Base-by-base conservation (phyloP, 2,888 invertebrate genomes). In the Microchrysa polita region DNA sequence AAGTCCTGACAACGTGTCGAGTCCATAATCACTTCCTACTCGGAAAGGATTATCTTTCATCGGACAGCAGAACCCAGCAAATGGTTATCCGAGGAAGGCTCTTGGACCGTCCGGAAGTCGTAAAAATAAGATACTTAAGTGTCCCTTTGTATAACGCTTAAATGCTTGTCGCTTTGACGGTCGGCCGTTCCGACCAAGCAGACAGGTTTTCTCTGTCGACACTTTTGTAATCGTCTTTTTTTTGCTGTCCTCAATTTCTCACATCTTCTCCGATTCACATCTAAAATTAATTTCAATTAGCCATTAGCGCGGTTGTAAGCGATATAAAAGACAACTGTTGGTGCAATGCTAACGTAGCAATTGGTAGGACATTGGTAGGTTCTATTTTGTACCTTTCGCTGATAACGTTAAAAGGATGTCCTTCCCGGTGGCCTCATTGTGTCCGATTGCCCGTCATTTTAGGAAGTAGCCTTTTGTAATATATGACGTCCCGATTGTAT, bases 251-350 rank as follows among this genome's bases (percentile, higher is more conserved):
- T 10, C 14, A 34, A n/a, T 18, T 18, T 16, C 42, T 40, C 61
- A 40, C 61, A 16, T 18, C 61, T n/a, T n/a, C n/a, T 55, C 55
- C 20, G 55, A 60, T 14, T 40, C 40, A 10, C 61, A 34, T 63
- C 14, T 16, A 63, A 63, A 63, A 63, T 63, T 63, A 63, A 63
- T 63, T 63, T 63, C 61, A 63, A 63, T 63, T 63, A 63, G 61
- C 61, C 34, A 40, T 63, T 42, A 63, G 40, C 61, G 61, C 42
- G 16, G 61, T 63, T 40, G 42, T 34, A 23, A 20, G 40, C n/a
- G 61, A 63, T 42, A 40, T 63, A 40, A 63, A 63, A 20, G 61
- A 63, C 61, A 63, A 63, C 61, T 63, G 61, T 63, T 42, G 27
- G 23, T 63, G 61, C 61, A 63, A 40, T 63, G 40, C 18, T 55